These are phyloP conservation scores for Heptranchias perlo DNA, from an alignment of 2,113 vertebrate species.

Conservation along the genomic window DNA sequence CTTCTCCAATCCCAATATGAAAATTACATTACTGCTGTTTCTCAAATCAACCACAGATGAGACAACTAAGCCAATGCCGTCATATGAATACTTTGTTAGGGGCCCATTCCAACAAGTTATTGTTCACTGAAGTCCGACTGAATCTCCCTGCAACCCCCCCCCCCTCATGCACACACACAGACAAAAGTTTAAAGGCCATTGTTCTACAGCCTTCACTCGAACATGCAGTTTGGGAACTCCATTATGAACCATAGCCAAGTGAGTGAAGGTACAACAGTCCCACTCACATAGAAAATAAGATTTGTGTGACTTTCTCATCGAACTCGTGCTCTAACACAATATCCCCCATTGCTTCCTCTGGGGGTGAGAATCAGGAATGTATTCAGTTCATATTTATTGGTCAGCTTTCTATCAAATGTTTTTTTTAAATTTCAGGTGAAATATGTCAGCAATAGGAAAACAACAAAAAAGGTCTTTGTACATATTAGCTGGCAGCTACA, in stretches of 20 bases:
- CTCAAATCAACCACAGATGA: not conserved
- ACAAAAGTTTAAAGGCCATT: too few relatives aligned
- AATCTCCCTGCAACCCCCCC: not conserved
- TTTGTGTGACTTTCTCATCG: not conserved
- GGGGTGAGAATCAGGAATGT: too few relatives aligned
- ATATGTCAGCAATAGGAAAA: not conserved
- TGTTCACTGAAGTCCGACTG: not conserved
- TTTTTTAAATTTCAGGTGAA: not conserved
- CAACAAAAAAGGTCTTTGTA: not conserved
- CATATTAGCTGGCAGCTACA: too few relatives aligned
- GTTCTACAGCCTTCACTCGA: too few relatives aligned
- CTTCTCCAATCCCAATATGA: not conserved
- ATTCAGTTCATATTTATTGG: too few relatives aligned
- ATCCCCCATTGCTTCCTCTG: too few relatives aligned
- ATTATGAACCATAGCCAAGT: not conserved
- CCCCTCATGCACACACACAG: too few relatives aligned
- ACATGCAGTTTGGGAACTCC: too few relatives aligned
- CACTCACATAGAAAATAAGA: not conserved
- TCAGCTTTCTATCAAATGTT: too few relatives aligned
- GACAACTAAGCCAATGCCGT: not conserved
- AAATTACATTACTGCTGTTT: not conserved
- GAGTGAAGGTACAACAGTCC: not conserved
- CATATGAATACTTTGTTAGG: not conserved
- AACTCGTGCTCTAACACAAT: not conserved
- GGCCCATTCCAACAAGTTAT: not conserved